A percentile compares a stretch with the other conserved stretches of the same genome.
Conservation (phyloP, 1,140 invertebrate species). For the Armadillidium nasatum region DNA sequence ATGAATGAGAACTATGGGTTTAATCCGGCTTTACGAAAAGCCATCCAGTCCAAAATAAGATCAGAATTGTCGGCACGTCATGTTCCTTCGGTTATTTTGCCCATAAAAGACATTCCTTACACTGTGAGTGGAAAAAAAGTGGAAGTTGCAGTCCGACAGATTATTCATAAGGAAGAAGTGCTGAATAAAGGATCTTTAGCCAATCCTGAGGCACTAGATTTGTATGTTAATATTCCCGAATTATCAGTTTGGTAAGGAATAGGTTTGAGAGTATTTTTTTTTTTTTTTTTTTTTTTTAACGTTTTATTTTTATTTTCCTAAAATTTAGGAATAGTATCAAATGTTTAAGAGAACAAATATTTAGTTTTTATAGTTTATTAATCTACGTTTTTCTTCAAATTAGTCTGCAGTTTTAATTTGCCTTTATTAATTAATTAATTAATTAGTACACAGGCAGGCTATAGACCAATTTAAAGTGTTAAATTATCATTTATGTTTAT, state of each 20-base stretch:
- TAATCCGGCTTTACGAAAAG: constrained; percentile 49
- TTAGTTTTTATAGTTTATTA: too few species aligned
- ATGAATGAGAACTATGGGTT: constrained; percentile 50
- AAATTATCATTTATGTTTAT: too few species aligned
- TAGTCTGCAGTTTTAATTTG: too few species aligned
- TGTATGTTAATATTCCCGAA: constrained; percentile 44
- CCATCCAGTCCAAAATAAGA: constrained; percentile 51
- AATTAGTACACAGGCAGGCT: too few species aligned
- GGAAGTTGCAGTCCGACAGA: constrained; percentile 57
- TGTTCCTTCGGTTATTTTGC: constrained; percentile 54
- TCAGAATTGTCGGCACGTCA: constrained; percentile 54
- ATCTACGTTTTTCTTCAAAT: too few species aligned
- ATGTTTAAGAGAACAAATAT: too few species aligned
- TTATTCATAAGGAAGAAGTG: constrained; percentile 52
- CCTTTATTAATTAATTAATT: too few species aligned
- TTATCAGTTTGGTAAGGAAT: constrained; percentile 30
- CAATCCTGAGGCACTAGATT: constrained; percentile 46
- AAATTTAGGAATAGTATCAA: too few species aligned
- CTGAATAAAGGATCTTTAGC: constrained; percentile 44
- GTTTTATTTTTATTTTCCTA: too few species aligned
- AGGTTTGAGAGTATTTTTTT: too few species aligned
- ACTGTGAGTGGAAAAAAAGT: constrained; percentile 61
- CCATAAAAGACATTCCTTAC: constrained; percentile 57
- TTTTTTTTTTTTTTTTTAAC: too few species aligned
- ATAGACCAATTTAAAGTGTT: too few species aligned